Evolutionary conservation across 2,797 vertebrate species (phyloP), one percentile per base, ranked within the genome.

Genomic region (Melanotaenia pygmaea): DNA sequence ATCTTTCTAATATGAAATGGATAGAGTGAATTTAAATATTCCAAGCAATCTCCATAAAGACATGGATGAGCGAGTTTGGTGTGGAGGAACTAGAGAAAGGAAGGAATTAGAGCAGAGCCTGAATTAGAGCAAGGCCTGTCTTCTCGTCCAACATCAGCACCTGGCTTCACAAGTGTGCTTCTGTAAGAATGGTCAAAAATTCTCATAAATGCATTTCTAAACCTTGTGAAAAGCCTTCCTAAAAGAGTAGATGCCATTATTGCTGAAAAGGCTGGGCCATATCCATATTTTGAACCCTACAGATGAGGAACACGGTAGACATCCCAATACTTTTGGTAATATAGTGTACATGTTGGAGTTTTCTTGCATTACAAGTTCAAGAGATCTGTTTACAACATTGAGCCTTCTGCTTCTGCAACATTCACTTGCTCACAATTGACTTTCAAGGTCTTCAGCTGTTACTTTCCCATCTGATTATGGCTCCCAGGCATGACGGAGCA

Each of bases 391-490:
- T 14, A 47, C 34, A 58, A 9, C 56, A 43, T 13, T 14, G 35
- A 45, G 22, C 50, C 38, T 5, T 66, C 18, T 59, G 57, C 76
- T 58, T 57, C 18, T 58, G 28, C 66, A 56, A 74, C 38, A 75
- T 56, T 72, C 38, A 47, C 54, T 64, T 61, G 38, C 6, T 32
- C 66, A 9, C 18, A 37, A 56, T 84, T 83, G 80, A 80, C 88
- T 86, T 76, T 79, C 63, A 80, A 56, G 76, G 64, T 69, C 67
- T 83, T 77, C 70, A 72, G 74, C 74, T 67, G 76, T 80, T 79
- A 59, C 77, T 76, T 74, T 79, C 70, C 73, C 71, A 63, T 81
- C 76, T n/a, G 79, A 81, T 84, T 77, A 75, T 59, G 13, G n/a
- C 82, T 78, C 61, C 58, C 32, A 51, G 78, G 88, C 86, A 79